phyloP scores from a whole-genome alignment of 2,113 vertebrate species.

The Chelonoidis abingdonii region DNA sequence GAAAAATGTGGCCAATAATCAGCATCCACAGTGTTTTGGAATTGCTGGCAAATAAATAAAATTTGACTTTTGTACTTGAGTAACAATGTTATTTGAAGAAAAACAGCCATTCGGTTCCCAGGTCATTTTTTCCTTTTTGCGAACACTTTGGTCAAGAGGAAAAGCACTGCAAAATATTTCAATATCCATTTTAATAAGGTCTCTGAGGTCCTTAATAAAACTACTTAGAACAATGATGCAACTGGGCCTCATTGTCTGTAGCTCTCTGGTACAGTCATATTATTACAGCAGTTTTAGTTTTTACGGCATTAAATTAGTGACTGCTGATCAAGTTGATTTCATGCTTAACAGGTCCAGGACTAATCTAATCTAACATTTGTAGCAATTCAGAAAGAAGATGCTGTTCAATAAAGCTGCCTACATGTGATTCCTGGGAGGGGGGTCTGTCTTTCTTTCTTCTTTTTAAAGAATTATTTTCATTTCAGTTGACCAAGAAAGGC shows the following conservation, averaged over 20 bases:
- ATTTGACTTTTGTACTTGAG: background rate
- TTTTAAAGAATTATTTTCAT: background rate
- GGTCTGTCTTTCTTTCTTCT: too few relatives aligned
- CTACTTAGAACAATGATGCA: background rate
- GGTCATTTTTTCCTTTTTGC: background rate
- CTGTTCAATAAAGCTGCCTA: background rate
- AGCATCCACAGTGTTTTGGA: background rate
- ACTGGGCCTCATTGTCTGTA: background rate
- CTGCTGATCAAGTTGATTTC: background rate
- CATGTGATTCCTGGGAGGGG: background rate
- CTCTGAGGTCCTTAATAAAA: background rate
- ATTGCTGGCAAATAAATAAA: background rate
- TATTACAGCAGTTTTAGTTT: background rate
- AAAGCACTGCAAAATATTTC: background rate
- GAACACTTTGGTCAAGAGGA: background rate
- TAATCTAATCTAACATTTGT: background rate
- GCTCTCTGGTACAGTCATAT: background rate
- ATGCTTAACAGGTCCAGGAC: background rate
- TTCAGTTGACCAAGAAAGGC: background rate
- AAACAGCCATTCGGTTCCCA: background rate
- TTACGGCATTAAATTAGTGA: background rate
- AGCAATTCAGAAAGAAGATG: conserved; percentile 10
- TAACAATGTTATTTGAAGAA: background rate
- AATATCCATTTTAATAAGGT: background rate
- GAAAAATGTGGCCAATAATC: background rate